Evolutionary conservation across 2,888 invertebrate genomes (phyloP), one percentile per base, ranked within the genome.

Genomic region (Mechanitis mazaeus): DNA sequence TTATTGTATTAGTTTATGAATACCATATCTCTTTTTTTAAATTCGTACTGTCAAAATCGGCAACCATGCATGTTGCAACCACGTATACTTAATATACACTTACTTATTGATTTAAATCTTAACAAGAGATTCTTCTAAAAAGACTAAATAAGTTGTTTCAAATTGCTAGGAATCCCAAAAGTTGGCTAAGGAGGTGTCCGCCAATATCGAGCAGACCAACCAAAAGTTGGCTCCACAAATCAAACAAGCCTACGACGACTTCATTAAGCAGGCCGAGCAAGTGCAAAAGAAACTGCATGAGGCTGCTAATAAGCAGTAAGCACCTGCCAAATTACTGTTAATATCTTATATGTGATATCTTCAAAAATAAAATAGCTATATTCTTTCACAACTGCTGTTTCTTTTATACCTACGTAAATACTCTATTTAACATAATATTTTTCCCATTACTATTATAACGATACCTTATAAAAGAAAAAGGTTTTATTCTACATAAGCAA

Each of bases 251-350:
- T 88, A 82, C 80, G 83, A 87, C 33, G 79, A 80, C 72, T 84
- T 89, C 76, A 76, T 80, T 33, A 83, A 84, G 77, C 78, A 83
- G 55, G 78, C 76, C 55, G 72, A 84, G 74, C 72, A 72, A 35
- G 72, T 89, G 58, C 84, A 84, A 78, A 81, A 84, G 82, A 84
- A 85, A 68, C 47, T 89, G 68, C 85, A 85, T 76, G 87, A 84
- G 31, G 87, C 81, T 65, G 86, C 88, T 77, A 76, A 55, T 77
- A 87, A 87, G 83, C 85, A 84, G 74, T 72, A 59, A 68, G 58
- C 60, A 6, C 58, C 28, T 6, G 9, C 54, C 35, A 31, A 45
- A n/a, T 45, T 11, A 42, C 61, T 56, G 42, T 54, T 61, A 60
- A 61, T 57, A 50, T 53, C 20, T 31, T 50, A 50, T 50, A 47